A percentile compares a stretch with the other conserved stretches of the same genome.
Conservation (phyloP, 2,888 invertebrate genomes). For the Notocelia uddmanniana region DNA sequence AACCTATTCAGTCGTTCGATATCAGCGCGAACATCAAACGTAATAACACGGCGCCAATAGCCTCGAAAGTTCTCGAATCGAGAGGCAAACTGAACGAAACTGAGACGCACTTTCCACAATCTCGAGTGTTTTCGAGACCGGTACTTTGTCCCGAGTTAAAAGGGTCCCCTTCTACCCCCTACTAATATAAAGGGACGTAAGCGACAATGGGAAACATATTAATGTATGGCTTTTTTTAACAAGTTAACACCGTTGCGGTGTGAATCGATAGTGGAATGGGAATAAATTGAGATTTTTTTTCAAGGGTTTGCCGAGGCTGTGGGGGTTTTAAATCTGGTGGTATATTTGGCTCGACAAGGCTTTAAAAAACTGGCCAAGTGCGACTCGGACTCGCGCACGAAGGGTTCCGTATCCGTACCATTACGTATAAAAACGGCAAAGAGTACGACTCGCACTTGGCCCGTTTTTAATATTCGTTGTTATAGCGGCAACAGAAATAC, state of each 20-base stretch:
- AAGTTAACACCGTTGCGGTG: neutral
- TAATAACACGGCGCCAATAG: conserved; percentile 34
- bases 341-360: neutral
- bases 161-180: conserved; percentile 25
- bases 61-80: conserved; percentile 47
- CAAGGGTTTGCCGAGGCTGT: neutral
- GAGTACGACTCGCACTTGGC: too few relatives aligned
- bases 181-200: conserved; percentile 1
- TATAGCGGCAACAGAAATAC: too few relatives aligned
- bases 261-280: conserved; percentile 28
- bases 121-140: conserved; percentile 56
- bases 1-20: conserved; percentile 12
- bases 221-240: conserved; percentile 4
- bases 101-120: conserved; percentile 54
- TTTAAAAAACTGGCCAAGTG: too few relatives aligned
- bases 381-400: too few relatives aligned
- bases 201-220: neutral
- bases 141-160: conserved; percentile 58
- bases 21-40: conserved; percentile 39
- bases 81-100: conserved; percentile 53
- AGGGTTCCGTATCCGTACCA: too few relatives aligned
- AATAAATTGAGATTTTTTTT: conserved; percentile 20
- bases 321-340: neutral
- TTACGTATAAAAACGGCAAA: too few relatives aligned
- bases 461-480: too few relatives aligned